Conservation (phyloP, 2,888 invertebrate species). For the Dastarcus helophoroides region DNA sequence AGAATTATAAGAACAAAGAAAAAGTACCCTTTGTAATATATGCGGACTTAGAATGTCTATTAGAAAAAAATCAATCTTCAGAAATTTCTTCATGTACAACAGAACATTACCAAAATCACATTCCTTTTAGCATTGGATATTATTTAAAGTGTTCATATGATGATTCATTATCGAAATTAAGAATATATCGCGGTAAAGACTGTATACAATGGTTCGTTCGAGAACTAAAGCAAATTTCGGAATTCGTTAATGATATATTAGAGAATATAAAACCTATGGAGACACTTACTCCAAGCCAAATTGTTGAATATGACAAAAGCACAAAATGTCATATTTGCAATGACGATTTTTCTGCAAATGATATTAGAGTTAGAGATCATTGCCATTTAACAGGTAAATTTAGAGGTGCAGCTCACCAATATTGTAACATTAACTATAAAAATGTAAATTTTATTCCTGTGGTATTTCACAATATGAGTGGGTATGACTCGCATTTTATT, state of each 20-base stretch:
- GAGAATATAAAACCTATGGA: conserved; percentile 13
- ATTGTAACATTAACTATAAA: conserved; percentile 27
- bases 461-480: conserved; percentile 24
- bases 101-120: conserved; percentile 12
- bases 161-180: conserved; percentile 15
- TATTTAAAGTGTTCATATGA: conserved; percentile 20
- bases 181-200: conserved; percentile 14
- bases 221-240: conserved; percentile 13
- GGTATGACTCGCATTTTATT: conserved; percentile 25
- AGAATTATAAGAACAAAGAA: not conserved
- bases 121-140: conserved; percentile 16
- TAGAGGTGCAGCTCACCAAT: conserved; percentile 20
- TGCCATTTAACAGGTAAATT: conserved; percentile 22
- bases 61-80: not conserved
- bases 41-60: conserved; percentile 1
- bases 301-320: conserved; percentile 6
- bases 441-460: conserved; percentile 22
- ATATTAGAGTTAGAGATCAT: conserved; percentile 21
- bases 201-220: conserved; percentile 17
- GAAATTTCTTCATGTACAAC: no score
- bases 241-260: conserved; percentile 12
- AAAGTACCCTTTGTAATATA: not conserved
- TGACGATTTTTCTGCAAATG: conserved; percentile 9
- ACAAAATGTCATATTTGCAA: conserved; percentile 18
- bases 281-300: conserved; percentile 3